These are phyloP conservation scores for Platyrinchus mystaceus DNA, from an alignment of 2,797 vertebrate genomes.

Conservation along the genomic window DNA sequence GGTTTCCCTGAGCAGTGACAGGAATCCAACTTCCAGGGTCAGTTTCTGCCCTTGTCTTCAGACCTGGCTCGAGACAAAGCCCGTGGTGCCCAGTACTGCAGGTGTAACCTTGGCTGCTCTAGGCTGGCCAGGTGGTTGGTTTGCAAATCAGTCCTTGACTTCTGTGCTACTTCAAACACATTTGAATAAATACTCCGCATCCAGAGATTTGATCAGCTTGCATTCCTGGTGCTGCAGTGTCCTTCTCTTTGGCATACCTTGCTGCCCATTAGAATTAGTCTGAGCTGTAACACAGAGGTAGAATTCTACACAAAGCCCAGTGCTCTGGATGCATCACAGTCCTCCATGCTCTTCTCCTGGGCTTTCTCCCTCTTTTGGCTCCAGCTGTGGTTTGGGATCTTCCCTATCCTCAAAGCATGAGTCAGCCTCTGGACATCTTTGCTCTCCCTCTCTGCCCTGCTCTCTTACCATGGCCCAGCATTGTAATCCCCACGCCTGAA, in stretches of 20 bases:
- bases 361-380: neutral
- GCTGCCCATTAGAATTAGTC: neutral
- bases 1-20: neutral
- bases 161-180: neutral
- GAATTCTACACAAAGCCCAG: neutral
- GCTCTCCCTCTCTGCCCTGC: neutral
- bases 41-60: neutral
- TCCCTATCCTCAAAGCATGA: neutral
- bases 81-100: neutral
- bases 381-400: neutral
- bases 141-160: slow-evolving; percentile 30
- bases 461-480: neutral
- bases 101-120: neutral
- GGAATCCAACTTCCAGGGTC: neutral
- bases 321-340: neutral
- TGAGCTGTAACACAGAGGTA: neutral
- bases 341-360: neutral
- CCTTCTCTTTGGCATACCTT: neutral
- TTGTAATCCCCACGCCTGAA: fast-evolving
- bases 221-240: slow-evolving; percentile 21
- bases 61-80: neutral
- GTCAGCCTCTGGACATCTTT: neutral
- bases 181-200: slow-evolving; percentile 39
- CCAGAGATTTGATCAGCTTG: slow-evolving; percentile 4
- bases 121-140: slow-evolving; percentile 10